Base-by-base conservation (phyloP, 2,113 vertebrate genomes). In the Physeter macrocephalus region DNA sequence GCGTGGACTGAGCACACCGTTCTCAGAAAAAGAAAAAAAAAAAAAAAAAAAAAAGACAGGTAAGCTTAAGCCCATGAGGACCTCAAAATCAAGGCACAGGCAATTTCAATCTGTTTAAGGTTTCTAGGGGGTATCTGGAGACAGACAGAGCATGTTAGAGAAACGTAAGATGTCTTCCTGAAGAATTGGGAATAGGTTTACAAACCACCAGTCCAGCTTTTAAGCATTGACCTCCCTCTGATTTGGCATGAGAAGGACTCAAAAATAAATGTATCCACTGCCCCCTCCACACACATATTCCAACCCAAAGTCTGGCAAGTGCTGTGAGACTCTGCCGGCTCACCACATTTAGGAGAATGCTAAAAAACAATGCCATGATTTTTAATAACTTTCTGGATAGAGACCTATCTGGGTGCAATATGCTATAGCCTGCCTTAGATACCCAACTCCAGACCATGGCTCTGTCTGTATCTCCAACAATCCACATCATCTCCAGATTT, bases 21-120 rank as follows among this genome's bases (percentile, higher is more conserved):
- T 95, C 69, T 92, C 43, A 88, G 59, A 74, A 92, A 89, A 95
- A 57, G 75, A 77, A n/a, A n/a, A n/a, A n/a, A n/a, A n/a, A n/a
- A n/a, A 15, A 52, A 54, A 49, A 90, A 88, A 81, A 25, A 59
- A 52, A 88, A 82, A 95, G 62, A 69, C 49, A 71, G n/a, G 49
- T 34, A 93, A 69, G 6, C 41, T 90, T 94, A 69, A 87, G 23
- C 12, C 34, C 71, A 83, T 5, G 27, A 92, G 41, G 31, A 94
- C 20, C 5, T 93, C 41, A 81, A 90, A 88, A 88, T 86, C 25
- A 88, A 88, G 41, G 57, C 49, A 87, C 2, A 86, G 54, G 62
- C 0, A 36, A 54, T 61, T 95, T 72, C 25, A 54, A 88, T 62
- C 39, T 67, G n/a, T 84, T 90, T 85, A 80, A 81, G 21, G 43